Percentiles rank a stretch among this genome's conserved stretches.
These are phyloP conservation scores for Taurulus bubalis DNA, from an alignment of 2,113 vertebrate genomes.

Conservation along the genomic window DNA sequence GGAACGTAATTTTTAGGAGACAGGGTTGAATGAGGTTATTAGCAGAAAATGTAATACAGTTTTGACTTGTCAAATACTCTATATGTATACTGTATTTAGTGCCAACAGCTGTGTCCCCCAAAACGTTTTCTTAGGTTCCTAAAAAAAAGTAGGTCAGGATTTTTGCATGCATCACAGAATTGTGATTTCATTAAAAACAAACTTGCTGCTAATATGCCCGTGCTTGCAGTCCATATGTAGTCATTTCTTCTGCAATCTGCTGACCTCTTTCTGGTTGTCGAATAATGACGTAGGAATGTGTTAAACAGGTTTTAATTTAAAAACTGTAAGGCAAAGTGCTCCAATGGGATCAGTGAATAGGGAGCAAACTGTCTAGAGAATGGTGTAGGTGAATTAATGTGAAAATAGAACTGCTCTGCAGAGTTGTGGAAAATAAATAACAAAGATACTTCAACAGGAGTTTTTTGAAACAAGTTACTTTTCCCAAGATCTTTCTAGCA, in stretches of 20 bases:
- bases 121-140: neutral
- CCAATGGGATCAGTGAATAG: neutral
- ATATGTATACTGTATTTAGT: neutral
- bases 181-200: neutral
- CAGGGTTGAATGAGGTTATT: no score
- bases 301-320: no score
- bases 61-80: neutral
- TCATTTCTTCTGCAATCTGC: neutral
- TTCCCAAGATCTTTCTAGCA: no score
- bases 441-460: no score
- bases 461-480: no score
- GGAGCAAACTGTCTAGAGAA: neutral
- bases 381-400: neutral
- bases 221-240: neutral
- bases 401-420: neutral
- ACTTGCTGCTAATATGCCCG: neutral
- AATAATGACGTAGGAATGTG: no score
- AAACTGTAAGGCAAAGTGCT: neutral
- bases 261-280: neutral
- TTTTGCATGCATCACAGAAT: neutral
- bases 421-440: no score
- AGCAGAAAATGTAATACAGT: neutral
- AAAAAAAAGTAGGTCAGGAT: slow-evolving; percentile 1
- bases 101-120: neutral
- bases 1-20: no score